phyloP scores from a whole-genome alignment of 2,888 invertebrate genomes.

The Holacanthella duospinosa region DNA sequence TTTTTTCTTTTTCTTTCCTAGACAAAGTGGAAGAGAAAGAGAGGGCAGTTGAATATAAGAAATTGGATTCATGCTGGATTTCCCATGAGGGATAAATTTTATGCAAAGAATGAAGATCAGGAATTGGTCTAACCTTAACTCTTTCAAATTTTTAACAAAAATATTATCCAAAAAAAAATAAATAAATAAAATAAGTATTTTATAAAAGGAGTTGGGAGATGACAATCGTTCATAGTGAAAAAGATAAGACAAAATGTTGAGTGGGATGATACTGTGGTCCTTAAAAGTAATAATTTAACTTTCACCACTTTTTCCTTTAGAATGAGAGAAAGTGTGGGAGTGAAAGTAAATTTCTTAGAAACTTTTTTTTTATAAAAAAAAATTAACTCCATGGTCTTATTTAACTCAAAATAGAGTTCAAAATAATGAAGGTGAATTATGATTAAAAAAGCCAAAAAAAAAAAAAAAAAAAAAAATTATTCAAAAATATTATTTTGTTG shows the following conservation, averaged over 20 bases:
- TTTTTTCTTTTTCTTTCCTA: not conserved
- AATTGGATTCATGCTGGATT: slow-evolving; percentile 2
- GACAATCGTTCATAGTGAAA: not conserved
- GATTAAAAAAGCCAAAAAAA: no score
- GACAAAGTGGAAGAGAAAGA: not conserved
- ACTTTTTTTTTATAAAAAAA: no score
- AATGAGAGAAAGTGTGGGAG: no score
- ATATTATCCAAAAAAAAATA: not conserved
- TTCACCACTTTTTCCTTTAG: no score
- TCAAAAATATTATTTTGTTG: no score
- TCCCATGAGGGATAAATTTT: not conserved
- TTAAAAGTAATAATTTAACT: no score
- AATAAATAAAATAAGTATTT: not conserved
- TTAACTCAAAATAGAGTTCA: no score
- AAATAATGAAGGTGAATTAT: no score
- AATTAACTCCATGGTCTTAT: no score
- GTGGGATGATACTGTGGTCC: no score
- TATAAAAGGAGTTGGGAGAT: not conserved
- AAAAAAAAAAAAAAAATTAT: no score
- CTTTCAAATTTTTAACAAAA: not conserved
- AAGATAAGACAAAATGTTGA: not conserved
- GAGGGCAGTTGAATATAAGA: not conserved
- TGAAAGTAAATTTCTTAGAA: no score
- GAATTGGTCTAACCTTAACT: slow-evolving; percentile 6
- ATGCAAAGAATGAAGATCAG: not conserved